Base-by-base conservation (phyloP, 2,797 vertebrate genomes). In the Glyptemys insculpta region DNA sequence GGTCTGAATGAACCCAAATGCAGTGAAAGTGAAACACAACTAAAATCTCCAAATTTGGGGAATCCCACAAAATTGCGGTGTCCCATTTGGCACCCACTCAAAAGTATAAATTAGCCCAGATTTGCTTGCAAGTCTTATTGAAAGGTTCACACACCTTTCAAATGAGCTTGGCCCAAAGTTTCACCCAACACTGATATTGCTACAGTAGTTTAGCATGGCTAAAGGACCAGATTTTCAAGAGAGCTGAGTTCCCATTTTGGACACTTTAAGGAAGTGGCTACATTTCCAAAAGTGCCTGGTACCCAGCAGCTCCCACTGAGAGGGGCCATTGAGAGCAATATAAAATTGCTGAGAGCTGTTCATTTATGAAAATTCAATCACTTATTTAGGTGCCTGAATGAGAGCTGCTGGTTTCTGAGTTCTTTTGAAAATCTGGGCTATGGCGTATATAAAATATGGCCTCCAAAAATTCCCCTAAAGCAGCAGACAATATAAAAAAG, bases 21-120 rank as follows among this genome's bases (percentile, higher is more conserved):
- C 56, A 89, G 56, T 34, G 78, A 90, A 94, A 74, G 5, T 86
- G 50, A 93, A 83, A 91, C n/a, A 37, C 10, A 94, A 59, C 3
- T 41, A 93, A 44, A 86, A 90, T 87, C 62, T 92, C 31, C 94
- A 87, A 94, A 92, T 86, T n/a, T 49, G 79, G 85, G 52, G 92
- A 96, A 93, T 72, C 74, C 34, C 52, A 86, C 81, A 68, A 87
- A 94, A 91, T 86, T 74, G 80, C 34, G 50, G 23, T 92, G 93
- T 87, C 44, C 81, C 29, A 21, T n/a, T 25, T 3, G 59, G 21
- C 31, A 89, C 59, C 76, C 81, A 16, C 79, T 85, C 49, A 62
- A 89, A 94, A 89, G 52, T 19, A 91, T 44, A 89, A 90, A 86
- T 65, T 87, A 90, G 87, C 49, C 87, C 37, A 31, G 47, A 78